A percentile compares a stretch with the other conserved stretches of the same genome.
phyloP scores from a whole-genome alignment of 1,140 invertebrate genomes.

The Aphelinus atriplicis region DNA sequence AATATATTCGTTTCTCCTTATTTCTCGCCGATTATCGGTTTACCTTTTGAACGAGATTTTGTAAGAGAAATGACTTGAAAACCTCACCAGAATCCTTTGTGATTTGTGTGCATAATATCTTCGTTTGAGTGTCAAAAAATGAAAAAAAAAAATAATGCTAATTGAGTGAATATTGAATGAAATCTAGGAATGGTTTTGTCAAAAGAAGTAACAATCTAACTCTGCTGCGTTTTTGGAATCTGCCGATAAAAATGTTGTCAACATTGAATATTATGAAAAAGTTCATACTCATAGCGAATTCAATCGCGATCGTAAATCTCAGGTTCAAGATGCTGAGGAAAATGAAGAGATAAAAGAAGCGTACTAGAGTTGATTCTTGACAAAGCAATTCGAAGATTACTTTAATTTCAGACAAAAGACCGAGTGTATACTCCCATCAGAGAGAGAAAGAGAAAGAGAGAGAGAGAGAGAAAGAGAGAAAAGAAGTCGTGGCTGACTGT shows the following conservation, averaged over 20 bases:
- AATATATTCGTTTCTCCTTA: slow-evolving; percentile 40
- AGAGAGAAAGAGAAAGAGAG: slow-evolving; percentile 4
- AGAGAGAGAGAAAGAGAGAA: slow-evolving; percentile 15
- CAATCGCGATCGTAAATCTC: too few relatives aligned
- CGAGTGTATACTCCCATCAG: slow-evolving; percentile 35
- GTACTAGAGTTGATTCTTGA: not conserved
- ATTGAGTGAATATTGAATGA: slow-evolving; percentile 11
- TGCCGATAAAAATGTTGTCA: not conserved
- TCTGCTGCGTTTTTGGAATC: slow-evolving; percentile 22
- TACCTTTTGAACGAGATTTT: slow-evolving; percentile 21
- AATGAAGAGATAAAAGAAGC: slow-evolving; percentile 27
- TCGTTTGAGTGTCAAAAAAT: slow-evolving; percentile 33
- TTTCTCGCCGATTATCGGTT: slow-evolving; percentile 20
- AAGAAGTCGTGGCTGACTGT: slow-evolving; percentile 40
- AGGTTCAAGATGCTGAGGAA: too few relatives aligned
- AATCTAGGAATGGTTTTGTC: slow-evolving; percentile 39
- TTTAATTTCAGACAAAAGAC: slow-evolving; percentile 20
- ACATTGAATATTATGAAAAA: not conserved
- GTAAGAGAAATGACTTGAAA: slow-evolving; percentile 1
- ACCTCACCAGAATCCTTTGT: slow-evolving; percentile 25
- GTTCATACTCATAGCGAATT: too few relatives aligned
- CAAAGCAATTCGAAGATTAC: slow-evolving; percentile 38
- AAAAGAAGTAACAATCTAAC: not conserved
- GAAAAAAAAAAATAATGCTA: slow-evolving; percentile 33
- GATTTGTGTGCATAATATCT: slow-evolving; percentile 41